These are phyloP conservation scores for Danio kyathit DNA, from an alignment of 2,797 vertebrate species.

Conservation along the genomic window DNA sequence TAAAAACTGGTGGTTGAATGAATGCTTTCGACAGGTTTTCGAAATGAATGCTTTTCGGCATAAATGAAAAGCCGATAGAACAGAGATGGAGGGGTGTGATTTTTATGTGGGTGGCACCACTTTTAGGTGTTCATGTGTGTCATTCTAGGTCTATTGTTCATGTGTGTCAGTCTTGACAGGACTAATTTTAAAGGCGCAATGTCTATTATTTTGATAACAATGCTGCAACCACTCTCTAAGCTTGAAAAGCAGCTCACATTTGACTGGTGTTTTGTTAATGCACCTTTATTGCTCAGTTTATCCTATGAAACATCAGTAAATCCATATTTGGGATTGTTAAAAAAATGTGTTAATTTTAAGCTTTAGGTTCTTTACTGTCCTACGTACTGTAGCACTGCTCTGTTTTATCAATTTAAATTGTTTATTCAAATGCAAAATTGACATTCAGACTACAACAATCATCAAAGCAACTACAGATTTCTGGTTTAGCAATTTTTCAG, in stretches of 20 bases:
- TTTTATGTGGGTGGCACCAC: neutral
- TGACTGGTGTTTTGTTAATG: constrained; percentile 24
- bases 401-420: too few relatives aligned
- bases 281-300: constrained; percentile 12
- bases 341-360: too few relatives aligned
- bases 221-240: neutral
- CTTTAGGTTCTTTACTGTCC: too few relatives aligned
- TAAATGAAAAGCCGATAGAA: neutral
- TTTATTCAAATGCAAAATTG: too few relatives aligned
- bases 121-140: neutral
- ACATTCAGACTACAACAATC: too few relatives aligned
- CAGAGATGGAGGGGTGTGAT: neutral
- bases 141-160: neutral
- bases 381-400: too few relatives aligned
- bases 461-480: too few relatives aligned
- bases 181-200: neutral
- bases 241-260: neutral
- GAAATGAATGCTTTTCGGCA: neutral
- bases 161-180: constrained; percentile 2
- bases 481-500: too few relatives aligned
- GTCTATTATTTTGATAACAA: constrained; percentile 1
- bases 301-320: neutral
- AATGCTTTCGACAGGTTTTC: too few relatives aligned
- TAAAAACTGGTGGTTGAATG: neutral
- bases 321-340: too few relatives aligned